Evolutionary conservation across 2,113 vertebrate genomes (phyloP).

Genomic region (Hepsetus odoe): DNA sequence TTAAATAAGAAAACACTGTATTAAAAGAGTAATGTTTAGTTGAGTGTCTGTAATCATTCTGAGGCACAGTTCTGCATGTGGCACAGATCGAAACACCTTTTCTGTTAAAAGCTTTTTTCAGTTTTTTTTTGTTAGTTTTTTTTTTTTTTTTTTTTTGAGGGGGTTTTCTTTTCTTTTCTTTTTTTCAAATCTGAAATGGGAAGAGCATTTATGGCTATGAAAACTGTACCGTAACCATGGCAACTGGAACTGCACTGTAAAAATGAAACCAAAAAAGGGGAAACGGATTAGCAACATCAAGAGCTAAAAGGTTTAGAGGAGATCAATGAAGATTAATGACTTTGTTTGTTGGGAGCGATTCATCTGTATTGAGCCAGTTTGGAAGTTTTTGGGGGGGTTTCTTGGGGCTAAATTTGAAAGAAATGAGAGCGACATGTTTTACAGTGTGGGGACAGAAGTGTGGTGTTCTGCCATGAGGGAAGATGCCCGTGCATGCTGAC

Average conservation of each 20-base stretch:
- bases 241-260: slow-evolving; percentile 48
- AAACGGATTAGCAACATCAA: background rate
- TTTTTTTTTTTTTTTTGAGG: slow-evolving; percentile 14
- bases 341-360: background rate
- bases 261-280: background rate
- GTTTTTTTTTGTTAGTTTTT: background rate
- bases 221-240: slow-evolving; percentile 48
- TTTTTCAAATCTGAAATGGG: slow-evolving; percentile 46
- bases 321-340: slow-evolving; percentile 25
- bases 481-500: slow-evolving; percentile 44
- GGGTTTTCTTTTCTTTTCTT: slow-evolving; percentile 11
- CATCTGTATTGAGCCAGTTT: slow-evolving; percentile 20
- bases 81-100: slow-evolving; percentile 68
- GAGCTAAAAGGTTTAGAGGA: slow-evolving; percentile 1
- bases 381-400: slow-evolving; percentile 19
- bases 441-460: slow-evolving; percentile 34
- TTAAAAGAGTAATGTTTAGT: slow-evolving; percentile 62
- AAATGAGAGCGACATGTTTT: background rate
- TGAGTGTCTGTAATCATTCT: slow-evolving; percentile 71
- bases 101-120: slow-evolving; percentile 35
- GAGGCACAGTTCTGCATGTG: slow-evolving; percentile 77
- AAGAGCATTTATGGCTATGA: slow-evolving; percentile 71
- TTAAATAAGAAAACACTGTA: slow-evolving; percentile 35
- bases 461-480: slow-evolving; percentile 11
- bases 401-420: background rate